Percentiles rank a stretch among this genome's conserved stretches.
Evolutionary conservation across 23 tunicate species (phyloP).

Genomic region (Phallusia fumigata): DNA sequence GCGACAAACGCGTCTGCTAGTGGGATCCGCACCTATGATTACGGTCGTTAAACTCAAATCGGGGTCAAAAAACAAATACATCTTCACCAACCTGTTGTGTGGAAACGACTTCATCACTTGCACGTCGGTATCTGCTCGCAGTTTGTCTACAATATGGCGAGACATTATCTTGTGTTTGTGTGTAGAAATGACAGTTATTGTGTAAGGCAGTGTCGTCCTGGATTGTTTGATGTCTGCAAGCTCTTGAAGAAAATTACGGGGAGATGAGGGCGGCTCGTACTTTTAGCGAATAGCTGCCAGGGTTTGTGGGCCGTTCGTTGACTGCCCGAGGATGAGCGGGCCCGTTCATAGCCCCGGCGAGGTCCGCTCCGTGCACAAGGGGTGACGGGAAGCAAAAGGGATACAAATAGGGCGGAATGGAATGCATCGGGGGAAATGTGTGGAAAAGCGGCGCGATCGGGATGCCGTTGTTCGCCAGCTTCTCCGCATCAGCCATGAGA

Average conservation of each 20-base stretch:
- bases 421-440: conserved; percentile 24
- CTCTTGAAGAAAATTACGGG: conserved; percentile 15
- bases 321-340: not conserved
- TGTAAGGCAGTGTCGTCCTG: too few relatives aligned
- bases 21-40: too few relatives aligned
- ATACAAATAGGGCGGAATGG: conserved; percentile 24
- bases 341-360: conserved; percentile 4
- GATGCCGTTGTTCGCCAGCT: not conserved
- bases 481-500: not conserved
- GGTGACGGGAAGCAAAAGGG: conserved; percentile 25
- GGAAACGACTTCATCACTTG: too few relatives aligned
- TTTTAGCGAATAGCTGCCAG: conserved; percentile 40
- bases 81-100: too few relatives aligned
- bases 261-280: conserved; percentile 57
- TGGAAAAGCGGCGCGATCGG: conserved; percentile 32
- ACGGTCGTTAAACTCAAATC: too few relatives aligned
- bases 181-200: too few relatives aligned
- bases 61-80: too few relatives aligned
- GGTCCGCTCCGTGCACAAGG: conserved; percentile 1
- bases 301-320: conserved; percentile 24
- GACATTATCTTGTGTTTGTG: too few relatives aligned
- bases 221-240: too few relatives aligned
- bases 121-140: too few relatives aligned
- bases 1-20: too few relatives aligned
- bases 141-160: too few relatives aligned